These are phyloP conservation scores for Asteroscopus sphinx DNA, from an alignment of 2,888 invertebrate species.

Conservation along the genomic window DNA sequence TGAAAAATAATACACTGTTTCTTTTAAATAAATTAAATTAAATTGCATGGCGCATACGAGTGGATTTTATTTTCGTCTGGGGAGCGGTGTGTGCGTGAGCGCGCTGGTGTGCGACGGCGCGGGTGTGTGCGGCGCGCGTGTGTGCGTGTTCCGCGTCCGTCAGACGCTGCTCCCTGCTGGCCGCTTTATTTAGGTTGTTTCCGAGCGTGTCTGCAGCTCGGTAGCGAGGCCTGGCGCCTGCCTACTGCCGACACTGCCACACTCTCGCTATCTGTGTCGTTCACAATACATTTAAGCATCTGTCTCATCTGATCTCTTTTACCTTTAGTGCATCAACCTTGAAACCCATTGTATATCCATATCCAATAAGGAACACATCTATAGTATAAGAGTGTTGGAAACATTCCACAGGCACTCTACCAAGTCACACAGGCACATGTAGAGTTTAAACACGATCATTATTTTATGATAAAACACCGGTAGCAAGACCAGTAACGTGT, in stretches of 20 bases:
- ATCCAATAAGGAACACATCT: conserved; percentile 10
- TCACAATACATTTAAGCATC: conserved; percentile 28
- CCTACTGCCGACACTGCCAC: conserved; percentile 47
- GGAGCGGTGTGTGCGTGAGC: conserved; percentile 79
- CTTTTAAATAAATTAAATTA: too few relatives aligned
- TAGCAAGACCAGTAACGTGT: conserved; percentile 36
- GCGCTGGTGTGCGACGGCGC: conserved; percentile 68
- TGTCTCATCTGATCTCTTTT: conserved; percentile 39
- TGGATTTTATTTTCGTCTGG: conserved; percentile 89
- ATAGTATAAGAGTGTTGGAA: conserved; percentile 7
- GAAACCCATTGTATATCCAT: conserved; percentile 14
- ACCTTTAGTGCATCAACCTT: conserved; percentile 33
- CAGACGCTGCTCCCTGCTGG: conserved; percentile 85
- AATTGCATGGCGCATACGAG: conserved; percentile 89
- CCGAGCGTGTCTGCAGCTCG: conserved; percentile 73
- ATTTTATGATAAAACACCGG: conserved; percentile 42
- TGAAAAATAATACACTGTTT: too few relatives aligned
- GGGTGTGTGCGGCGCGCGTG: conserved; percentile 66
- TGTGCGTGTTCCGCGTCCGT: conserved; percentile 76
- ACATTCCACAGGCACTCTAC: conserved; percentile 11
- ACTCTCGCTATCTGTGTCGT: conserved; percentile 58
- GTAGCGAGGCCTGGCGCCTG: conserved; percentile 61
- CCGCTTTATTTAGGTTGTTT: conserved; percentile 87
- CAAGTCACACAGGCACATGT: conserved; percentile 18
- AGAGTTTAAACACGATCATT: conserved; percentile 27